phyloP scores from a whole-genome alignment of 2,797 vertebrate species.

The Australoheros facetus region DNA sequence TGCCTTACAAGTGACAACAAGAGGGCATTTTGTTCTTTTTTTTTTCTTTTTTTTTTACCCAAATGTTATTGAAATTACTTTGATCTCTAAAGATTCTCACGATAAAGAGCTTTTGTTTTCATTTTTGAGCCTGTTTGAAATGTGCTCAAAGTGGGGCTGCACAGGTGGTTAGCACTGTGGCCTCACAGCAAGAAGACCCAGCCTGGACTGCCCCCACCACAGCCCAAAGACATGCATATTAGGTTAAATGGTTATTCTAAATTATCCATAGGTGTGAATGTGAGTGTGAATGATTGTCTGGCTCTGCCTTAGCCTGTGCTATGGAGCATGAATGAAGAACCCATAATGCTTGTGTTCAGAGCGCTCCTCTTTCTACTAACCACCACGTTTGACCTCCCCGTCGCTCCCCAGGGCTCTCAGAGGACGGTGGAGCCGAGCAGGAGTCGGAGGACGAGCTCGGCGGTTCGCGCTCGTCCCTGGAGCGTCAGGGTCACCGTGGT shows the following conservation, averaged over 20 bases:
- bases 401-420: constrained; percentile 83
- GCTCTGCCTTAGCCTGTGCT: background rate
- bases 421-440: constrained; percentile 85
- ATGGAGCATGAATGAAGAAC: background rate
- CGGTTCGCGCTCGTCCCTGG: constrained; percentile 89
- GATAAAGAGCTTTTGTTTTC: background rate
- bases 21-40: background rate
- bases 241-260: background rate
- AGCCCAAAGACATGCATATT: background rate
- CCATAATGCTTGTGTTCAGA: background rate
- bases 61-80: background rate
- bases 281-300: background rate
- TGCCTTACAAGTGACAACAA: constrained; percentile 38
- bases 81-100: background rate
- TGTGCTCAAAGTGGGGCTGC: too few relatives aligned
- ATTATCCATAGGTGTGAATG: background rate
- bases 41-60: background rate
- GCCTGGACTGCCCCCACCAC: background rate
- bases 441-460: constrained; percentile 94
- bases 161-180: too few relatives aligned
- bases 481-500: constrained; percentile 90
- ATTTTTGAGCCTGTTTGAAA: too few relatives aligned
- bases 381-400: background rate
- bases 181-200: too few relatives aligned
- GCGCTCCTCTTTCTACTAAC: background rate